Conservation (phyloP, 2,797 vertebrate species). For the Phoebastria nigripes region DNA sequence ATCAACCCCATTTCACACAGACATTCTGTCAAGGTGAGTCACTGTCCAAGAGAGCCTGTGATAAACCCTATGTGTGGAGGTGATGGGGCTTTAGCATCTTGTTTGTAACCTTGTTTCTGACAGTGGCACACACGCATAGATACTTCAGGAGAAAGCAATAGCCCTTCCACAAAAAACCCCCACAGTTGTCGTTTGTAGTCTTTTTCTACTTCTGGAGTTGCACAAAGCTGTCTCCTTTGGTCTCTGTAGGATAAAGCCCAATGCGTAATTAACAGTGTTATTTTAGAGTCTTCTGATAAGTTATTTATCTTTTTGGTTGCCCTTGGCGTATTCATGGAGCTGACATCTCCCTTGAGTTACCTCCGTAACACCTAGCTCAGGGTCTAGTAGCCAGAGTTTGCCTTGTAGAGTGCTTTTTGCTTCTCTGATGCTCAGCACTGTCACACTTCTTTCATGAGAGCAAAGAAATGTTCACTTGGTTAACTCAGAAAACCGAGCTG, state of each 20-base stretch:
- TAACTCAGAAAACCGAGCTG: neutral
- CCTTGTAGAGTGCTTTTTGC: neutral
- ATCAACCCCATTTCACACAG: slow-evolving; percentile 99
- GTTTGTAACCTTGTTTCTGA: neutral
- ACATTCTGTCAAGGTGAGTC: slow-evolving; percentile 93
- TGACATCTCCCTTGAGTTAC: neutral
- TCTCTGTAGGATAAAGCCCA: neutral
- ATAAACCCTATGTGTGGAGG: accelerated
- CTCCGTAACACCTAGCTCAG: accelerated
- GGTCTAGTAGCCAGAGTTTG: neutral
- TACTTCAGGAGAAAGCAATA: neutral
- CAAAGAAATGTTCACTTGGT: neutral
- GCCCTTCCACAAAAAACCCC: accelerated
- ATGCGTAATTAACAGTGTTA: neutral
- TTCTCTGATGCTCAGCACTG: neutral
- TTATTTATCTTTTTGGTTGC: neutral
- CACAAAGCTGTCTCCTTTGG: neutral
- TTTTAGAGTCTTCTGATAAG: neutral
- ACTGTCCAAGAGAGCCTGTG: neutral
- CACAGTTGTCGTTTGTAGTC: neutral
- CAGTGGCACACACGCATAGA: accelerated
- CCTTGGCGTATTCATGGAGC: neutral
- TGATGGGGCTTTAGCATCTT: neutral
- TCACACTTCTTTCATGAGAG: neutral
- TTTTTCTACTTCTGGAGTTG: neutral